These are phyloP conservation scores for Anableps anableps DNA, from an alignment of 2,797 vertebrate genomes.

Conservation along the genomic window DNA sequence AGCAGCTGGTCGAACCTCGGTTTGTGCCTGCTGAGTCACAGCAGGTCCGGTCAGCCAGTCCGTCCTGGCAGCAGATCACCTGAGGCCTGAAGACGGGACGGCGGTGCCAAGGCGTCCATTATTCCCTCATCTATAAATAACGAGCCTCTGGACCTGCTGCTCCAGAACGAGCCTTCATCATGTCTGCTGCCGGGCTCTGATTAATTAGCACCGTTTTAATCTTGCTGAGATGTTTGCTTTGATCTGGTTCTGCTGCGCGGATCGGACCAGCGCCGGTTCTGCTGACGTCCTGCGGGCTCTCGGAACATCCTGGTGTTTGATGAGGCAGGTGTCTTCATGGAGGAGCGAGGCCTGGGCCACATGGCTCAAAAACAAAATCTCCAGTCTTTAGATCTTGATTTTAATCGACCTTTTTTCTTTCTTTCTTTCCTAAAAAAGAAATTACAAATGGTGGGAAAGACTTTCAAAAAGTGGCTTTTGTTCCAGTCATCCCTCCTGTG, in stretches of 20 bases:
- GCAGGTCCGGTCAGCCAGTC: not conserved
- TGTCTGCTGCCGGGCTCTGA: not conserved
- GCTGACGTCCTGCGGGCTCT: not conserved
- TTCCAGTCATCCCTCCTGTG: too few relatives aligned
- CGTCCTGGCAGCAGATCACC: not conserved
- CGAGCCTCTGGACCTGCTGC: not conserved
- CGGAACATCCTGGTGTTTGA: too few relatives aligned
- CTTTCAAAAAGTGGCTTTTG: too few relatives aligned
- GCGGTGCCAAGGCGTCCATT: constrained; percentile 2
- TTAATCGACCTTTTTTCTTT: too few relatives aligned
- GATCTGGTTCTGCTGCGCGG: not conserved
- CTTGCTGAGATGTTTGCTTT: not conserved
- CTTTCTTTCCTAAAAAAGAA: too few relatives aligned
- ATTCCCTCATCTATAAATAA: constrained; percentile 14
- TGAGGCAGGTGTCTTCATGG: too few relatives aligned
- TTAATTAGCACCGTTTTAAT: too few relatives aligned
- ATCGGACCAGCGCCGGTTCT: not conserved
- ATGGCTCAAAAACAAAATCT: too few relatives aligned
- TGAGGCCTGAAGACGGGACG: not conserved
- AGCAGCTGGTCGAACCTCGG: too few relatives aligned
- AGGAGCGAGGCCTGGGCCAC: too few relatives aligned
- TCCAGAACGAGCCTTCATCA: not conserved
- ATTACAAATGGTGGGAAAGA: too few relatives aligned
- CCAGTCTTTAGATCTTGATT: too few relatives aligned
- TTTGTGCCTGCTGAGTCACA: not conserved